Conservation (phyloP, 2,113 vertebrate genomes). For the Coreoperca whiteheadi region DNA sequence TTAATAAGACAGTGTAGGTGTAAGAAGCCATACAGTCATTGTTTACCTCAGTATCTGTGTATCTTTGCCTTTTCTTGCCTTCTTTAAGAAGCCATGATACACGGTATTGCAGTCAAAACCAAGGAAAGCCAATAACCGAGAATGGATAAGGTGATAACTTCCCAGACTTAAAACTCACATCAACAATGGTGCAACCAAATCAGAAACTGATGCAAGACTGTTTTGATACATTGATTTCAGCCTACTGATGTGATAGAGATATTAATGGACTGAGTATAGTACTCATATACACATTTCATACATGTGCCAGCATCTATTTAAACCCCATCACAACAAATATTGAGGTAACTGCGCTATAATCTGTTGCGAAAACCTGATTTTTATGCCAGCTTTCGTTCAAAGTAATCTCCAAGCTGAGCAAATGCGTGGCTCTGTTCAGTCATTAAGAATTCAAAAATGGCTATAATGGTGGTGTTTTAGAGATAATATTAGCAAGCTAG, state of each 20-base stretch:
- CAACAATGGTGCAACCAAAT: slow-evolving; percentile 7
- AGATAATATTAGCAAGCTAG: not conserved
- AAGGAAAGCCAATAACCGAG: slow-evolving; percentile 11
- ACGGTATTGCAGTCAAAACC: not conserved
- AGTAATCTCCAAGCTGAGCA: not conserved
- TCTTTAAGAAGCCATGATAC: not conserved
- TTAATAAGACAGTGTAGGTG: slow-evolving; percentile 23
- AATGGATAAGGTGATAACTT: slow-evolving; percentile 9
- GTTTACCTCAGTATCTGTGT: not conserved
- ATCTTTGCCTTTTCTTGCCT: not conserved
- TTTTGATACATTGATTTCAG: not conserved
- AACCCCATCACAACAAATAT: not conserved
- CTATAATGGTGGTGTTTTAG: not conserved
- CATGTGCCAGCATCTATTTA: not conserved
- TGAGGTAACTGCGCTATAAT: not conserved
- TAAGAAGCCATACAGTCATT: not conserved
- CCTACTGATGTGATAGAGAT: not conserved
- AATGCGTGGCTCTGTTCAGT: not conserved
- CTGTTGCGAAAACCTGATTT: not conserved
- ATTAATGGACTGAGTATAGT: not conserved
- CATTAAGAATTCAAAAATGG: not conserved
- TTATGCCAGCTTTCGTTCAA: not conserved
- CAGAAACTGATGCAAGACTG: slow-evolving; percentile 15
- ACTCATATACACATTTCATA: not conserved
- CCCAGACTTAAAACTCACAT: not conserved